These are phyloP conservation scores for Harpalus rubripes DNA, from an alignment of 2,888 invertebrate species.

Conservation along the genomic window DNA sequence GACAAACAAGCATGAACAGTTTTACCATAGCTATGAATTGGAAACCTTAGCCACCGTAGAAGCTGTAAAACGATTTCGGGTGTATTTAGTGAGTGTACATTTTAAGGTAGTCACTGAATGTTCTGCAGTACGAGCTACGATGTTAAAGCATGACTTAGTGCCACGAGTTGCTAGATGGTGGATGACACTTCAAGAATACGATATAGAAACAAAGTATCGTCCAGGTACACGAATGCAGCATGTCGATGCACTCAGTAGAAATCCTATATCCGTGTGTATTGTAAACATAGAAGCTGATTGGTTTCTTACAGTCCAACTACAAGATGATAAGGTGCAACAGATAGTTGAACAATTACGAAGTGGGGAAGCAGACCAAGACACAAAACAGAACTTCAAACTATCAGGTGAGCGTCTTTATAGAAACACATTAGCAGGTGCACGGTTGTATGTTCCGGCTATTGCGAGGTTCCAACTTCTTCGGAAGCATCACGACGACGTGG, in stretches of 20 bases:
- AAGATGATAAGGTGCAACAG: constrained; percentile 66
- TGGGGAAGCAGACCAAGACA: constrained; percentile 12
- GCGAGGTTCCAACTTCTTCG: constrained; percentile 72
- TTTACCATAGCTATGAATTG: constrained; percentile 67
- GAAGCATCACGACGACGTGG: constrained; percentile 73
- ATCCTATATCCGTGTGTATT: constrained; percentile 2
- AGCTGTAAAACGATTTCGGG: constrained; percentile 64
- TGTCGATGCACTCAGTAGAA: constrained; percentile 30
- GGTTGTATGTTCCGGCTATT: constrained; percentile 71
- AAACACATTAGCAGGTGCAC: constrained; percentile 69
- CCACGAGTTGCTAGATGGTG: constrained; percentile 13
- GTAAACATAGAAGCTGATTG: constrained; percentile 60
- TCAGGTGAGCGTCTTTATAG: constrained; percentile 67
- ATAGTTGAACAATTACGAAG: constrained; percentile 53
- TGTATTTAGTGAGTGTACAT: constrained; percentile 65
- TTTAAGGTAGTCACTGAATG: constrained; percentile 69
- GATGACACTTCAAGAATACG: constrained; percentile 4
- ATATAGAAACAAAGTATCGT: constrained; percentile 1
- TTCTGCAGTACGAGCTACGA: constrained; percentile 61
- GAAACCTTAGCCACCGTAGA: constrained; percentile 67
- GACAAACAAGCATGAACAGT: constrained; percentile 64
- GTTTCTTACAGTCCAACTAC: constrained; percentile 67
- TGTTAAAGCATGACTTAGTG: constrained; percentile 22
- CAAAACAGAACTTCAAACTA: constrained; percentile 6
- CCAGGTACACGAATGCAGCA: constrained; percentile 19